Base-by-base conservation (phyloP, 2,113 vertebrate species). In the Cavia porcellus region DNA sequence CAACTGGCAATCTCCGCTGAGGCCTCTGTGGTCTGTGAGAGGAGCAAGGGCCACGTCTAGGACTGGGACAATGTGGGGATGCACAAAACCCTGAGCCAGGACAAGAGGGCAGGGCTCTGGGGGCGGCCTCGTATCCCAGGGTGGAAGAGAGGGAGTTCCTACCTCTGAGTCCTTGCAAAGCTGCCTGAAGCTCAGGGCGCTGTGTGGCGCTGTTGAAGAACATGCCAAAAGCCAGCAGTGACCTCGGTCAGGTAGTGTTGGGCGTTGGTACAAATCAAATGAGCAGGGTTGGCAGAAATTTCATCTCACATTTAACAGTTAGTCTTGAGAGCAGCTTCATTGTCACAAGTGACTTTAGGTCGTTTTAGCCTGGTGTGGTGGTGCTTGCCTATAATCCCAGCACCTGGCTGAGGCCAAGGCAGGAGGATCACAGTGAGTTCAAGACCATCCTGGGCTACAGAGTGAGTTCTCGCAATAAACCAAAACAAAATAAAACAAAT, bases 291-390 rank as follows among this genome's bases (percentile, higher is more conserved):
- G 61, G 32, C 77, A 93, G 70, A 42, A 50, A 52, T 75, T 89
- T 75, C 55, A 84, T 17, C 64, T 50, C 64, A 42, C 57, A 92
- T 75, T 95, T 68, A 80, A 47, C 95, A 81, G 82, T 81, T 87
- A 93, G 72, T n/a, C 28, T 81, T 55, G 81, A 86, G 86, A 59
- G 11, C 5, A 90, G 30, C 61, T 82, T 90, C 64, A 24, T 62
- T 57, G 9, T 45, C 47, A 45, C 13, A 61, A 59, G 57, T 5
- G 62, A 38, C 35, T 85, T 30, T 13, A 47, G 24, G 42, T 77
- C 42, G 30, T 47, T 77, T 47, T 47, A 77, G 24, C 42, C 42
- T 13, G 32, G 32, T 3, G 32, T 35, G 32, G 66, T 68, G 66
- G 66, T 6, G 5, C 66, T 7, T 5, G 5, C 66, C 14, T 35